Conservation (phyloP, 1,140 invertebrate species). For the Steinernema khuongi region DNA sequence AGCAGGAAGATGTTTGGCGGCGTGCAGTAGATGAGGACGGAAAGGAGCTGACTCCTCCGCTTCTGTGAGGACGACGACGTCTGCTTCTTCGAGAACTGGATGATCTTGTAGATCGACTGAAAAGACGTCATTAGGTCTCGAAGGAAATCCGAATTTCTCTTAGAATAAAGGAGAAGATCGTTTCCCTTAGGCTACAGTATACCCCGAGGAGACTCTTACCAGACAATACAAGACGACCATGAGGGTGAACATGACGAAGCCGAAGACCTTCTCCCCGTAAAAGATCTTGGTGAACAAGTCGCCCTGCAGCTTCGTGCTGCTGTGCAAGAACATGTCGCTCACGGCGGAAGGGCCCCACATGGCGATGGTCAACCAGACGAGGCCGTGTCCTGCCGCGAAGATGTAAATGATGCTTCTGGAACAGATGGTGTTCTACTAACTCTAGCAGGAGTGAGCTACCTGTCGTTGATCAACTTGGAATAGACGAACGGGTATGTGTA, state of each 20-base stretch:
- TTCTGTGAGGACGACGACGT: background rate
- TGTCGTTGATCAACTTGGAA: background rate
- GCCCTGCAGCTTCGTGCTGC: background rate
- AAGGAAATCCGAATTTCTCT: no score
- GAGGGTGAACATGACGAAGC: background rate
- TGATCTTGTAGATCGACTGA: background rate
- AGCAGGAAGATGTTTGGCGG: background rate
- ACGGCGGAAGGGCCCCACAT: background rate
- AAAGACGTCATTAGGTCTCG: background rate
- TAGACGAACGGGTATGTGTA: background rate
- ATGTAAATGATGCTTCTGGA: background rate
- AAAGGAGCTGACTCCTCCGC: background rate
- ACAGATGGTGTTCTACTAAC: background rate
- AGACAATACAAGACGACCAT: slow-evolving; percentile 6
- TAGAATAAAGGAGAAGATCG: no score
- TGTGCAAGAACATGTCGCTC: background rate
- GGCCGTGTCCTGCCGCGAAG: background rate
- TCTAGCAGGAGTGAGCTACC: background rate
- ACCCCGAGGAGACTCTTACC: background rate
- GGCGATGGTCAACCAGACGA: background rate
- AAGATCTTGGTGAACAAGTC: background rate
- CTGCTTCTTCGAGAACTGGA: background rate
- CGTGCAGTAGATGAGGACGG: background rate
- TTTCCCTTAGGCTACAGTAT: no score
- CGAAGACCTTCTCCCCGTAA: slow-evolving; percentile 18